Evolutionary conservation across 2,797 vertebrate species (phyloP).

Genomic region (Craterocephalus amniculus): DNA sequence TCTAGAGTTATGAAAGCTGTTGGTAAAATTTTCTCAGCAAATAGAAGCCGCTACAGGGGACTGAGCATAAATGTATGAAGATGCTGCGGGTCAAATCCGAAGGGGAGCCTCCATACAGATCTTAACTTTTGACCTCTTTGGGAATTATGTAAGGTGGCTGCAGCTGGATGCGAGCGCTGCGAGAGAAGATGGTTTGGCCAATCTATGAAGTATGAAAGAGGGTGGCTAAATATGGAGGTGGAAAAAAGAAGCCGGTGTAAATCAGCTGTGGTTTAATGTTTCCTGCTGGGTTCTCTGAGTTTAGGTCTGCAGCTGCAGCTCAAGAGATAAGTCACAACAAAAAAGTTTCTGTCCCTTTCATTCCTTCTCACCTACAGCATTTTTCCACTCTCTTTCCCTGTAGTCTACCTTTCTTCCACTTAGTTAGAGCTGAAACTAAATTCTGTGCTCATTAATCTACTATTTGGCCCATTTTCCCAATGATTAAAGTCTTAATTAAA

Average conservation of each 20-base stretch:
- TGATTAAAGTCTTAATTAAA: constrained; percentile 66
- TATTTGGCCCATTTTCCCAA: constrained; percentile 38
- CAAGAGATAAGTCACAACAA: constrained; percentile 42
- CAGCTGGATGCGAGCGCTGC: constrained; percentile 33
- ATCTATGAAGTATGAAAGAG: constrained; percentile 15
- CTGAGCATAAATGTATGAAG: neutral
- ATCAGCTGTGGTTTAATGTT: constrained; percentile 68
- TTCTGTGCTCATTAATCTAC: constrained; percentile 53
- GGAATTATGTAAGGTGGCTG: constrained; percentile 24
- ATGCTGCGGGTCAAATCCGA: constrained; percentile 1
- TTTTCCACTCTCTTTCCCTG: neutral
- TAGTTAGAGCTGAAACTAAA: constrained; percentile 14
- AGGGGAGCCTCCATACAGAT: neutral
- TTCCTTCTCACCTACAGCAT: neutral
- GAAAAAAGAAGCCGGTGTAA: constrained; percentile 47
- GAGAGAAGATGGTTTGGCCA: constrained; percentile 9
- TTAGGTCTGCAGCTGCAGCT: constrained; percentile 53
- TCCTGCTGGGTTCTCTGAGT: constrained; percentile 60
- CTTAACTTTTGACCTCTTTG: constrained; percentile 9
- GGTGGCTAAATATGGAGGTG: constrained; percentile 27
- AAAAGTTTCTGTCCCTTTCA: constrained; percentile 3
- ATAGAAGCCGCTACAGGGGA: constrained; percentile 1
- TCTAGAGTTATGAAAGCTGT: neutral
- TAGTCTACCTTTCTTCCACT: neutral
- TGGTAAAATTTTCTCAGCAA: constrained; percentile 22